phyloP scores from a whole-genome alignment of 35 echinoderm and acorn worm species.

The Strongylocentrotus purpuratus region DNA sequence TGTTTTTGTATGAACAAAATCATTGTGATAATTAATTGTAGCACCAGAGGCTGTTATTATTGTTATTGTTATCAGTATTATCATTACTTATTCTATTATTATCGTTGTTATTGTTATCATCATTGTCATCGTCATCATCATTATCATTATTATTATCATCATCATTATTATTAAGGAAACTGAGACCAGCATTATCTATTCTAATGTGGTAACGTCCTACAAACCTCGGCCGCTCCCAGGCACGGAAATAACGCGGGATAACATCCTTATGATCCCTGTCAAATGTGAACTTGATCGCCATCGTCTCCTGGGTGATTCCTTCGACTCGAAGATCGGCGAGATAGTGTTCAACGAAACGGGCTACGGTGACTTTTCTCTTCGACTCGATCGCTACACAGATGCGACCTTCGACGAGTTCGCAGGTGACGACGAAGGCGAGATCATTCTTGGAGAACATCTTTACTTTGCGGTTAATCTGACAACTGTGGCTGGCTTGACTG shows the following conservation, averaged over 20 bases:
- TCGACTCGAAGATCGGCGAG: neutral
- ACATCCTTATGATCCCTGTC: constrained; percentile 19
- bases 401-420: neutral
- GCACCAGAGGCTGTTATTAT: no score
- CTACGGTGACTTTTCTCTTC: constrained; percentile 35
- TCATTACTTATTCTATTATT: no score
- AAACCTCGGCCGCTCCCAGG: neutral
- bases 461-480: constrained; percentile 43
- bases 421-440: neutral
- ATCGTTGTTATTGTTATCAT: no score
- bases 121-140: no score
- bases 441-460: neutral
- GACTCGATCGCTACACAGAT: constrained; percentile 39
- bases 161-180: neutral
- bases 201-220: constrained; percentile 38
- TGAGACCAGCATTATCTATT: neutral
- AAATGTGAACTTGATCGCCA: neutral
- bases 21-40: no score
- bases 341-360: constrained; percentile 12
- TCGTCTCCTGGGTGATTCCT: neutral
- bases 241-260: constrained; percentile 29
- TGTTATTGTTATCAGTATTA: no score
- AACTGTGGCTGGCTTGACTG: neutral
- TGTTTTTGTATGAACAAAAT: no score
- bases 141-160: no score